These are phyloP conservation scores for Drosophila paulistorum DNA, from an alignment of 1,140 invertebrate genomes.

Conservation along the genomic window DNA sequence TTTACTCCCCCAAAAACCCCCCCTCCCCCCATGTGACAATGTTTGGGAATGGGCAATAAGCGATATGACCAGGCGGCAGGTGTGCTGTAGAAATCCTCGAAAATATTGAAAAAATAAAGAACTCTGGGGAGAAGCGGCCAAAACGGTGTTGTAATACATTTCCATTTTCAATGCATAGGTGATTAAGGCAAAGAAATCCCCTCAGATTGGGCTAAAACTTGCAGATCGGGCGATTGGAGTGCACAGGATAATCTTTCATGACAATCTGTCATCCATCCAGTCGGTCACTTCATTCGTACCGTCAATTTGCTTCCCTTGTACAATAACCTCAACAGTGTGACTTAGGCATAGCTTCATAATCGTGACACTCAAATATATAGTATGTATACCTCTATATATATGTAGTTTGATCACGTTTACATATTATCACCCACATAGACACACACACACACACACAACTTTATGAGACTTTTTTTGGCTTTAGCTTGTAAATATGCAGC, in stretches of 20 bases:
- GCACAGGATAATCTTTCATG: neutral
- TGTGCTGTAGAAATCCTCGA: constrained; percentile 84
- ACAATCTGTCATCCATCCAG: neutral
- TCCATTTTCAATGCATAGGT: constrained; percentile 67
- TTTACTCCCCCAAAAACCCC: constrained; percentile 78
- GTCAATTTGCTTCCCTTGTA: neutral
- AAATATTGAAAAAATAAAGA: constrained; percentile 78
- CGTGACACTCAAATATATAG: constrained; percentile 21
- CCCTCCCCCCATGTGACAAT: constrained; percentile 62
- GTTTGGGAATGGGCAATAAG: constrained; percentile 87
- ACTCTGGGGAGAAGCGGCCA: constrained; percentile 83
- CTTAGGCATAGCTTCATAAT: neutral
- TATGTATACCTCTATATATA: constrained; percentile 8
- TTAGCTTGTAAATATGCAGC: constrained; percentile 71
- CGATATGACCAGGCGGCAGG: constrained; percentile 87
- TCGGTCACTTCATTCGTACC: neutral
- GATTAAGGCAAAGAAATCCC: neutral
- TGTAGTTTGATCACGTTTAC: neutral
- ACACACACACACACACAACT: neutral
- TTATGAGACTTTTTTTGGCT: constrained; percentile 39
- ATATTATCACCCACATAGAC: constrained; percentile 12
- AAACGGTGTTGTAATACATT: constrained; percentile 83
- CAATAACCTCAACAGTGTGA: neutral
- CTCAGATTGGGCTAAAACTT: neutral
- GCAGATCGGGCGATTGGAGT: neutral